Evolutionary conservation across 2,888 invertebrate genomes (phyloP).

Genomic region (Agrilus biguttatus): DNA sequence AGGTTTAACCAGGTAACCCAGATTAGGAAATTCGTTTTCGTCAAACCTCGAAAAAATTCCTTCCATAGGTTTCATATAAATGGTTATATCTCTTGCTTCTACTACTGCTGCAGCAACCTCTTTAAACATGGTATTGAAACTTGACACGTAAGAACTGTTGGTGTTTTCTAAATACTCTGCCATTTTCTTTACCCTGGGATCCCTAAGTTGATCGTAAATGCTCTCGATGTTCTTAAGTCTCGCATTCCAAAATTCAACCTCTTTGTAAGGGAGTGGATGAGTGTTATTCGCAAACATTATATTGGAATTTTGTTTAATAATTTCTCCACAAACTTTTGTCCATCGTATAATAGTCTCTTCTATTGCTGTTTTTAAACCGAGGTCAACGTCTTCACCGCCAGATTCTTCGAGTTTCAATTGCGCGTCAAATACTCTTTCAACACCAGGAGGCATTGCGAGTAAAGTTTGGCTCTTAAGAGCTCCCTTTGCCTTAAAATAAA

Average conservation of each 20-base stretch:
- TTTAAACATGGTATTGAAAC: slow-evolving; percentile 65
- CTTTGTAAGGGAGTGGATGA: slow-evolving; percentile 55
- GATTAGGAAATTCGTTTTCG: slow-evolving; percentile 50
- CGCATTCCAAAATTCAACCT: slow-evolving; percentile 68
- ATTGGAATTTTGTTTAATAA: slow-evolving; percentile 63
- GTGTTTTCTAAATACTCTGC: slow-evolving; percentile 54
- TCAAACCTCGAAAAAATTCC: slow-evolving; percentile 59
- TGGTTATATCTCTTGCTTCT: slow-evolving; percentile 71
- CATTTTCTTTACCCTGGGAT: slow-evolving; percentile 70
- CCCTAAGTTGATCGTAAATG: slow-evolving; percentile 75
- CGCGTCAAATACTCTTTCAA: slow-evolving; percentile 50
- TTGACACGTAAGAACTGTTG: slow-evolving; percentile 62
- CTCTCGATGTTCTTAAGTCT: slow-evolving; percentile 70
- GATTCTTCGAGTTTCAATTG: slow-evolving; percentile 35
- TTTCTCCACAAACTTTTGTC: slow-evolving; percentile 52
- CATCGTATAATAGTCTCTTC: slow-evolving; percentile 81
- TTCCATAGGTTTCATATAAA: slow-evolving; percentile 61
- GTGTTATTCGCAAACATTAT: slow-evolving; percentile 51
- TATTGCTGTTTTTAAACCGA: slow-evolving; percentile 62
- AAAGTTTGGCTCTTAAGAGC: slow-evolving; percentile 76
- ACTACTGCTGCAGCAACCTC: slow-evolving; percentile 65
- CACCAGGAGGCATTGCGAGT: slow-evolving; percentile 70
- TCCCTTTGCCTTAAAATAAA: slow-evolving; percentile 43
- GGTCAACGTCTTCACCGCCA: slow-evolving; percentile 44
- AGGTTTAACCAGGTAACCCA: slow-evolving; percentile 42